Evolutionary conservation across 2,888 invertebrate species (phyloP).

Genomic region (Parnassius smintheus): DNA sequence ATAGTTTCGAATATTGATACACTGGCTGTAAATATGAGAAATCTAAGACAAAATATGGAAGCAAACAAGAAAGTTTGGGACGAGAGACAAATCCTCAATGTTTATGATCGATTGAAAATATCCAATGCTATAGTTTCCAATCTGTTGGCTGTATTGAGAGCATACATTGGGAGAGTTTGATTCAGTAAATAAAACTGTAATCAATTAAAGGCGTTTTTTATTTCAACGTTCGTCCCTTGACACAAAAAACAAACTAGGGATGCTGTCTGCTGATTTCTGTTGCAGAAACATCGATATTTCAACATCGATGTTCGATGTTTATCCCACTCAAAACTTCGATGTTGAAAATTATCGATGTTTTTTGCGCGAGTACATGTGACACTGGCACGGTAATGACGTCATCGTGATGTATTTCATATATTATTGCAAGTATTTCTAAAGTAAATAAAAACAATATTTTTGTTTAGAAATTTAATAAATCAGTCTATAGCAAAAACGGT

Average conservation of each 20-base stretch:
- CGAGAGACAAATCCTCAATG: slow-evolving; percentile 41
- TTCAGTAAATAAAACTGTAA: not conserved
- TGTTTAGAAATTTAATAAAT: slow-evolving; percentile 32
- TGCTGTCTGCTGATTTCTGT: too few relatives aligned
- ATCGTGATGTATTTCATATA: too few relatives aligned
- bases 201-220: too few relatives aligned
- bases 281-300: too few relatives aligned
- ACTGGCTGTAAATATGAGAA: slow-evolving; percentile 41
- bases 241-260: too few relatives aligned
- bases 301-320: too few relatives aligned
- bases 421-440: too few relatives aligned
- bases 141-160: slow-evolving; percentile 38
- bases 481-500: slow-evolving; percentile 33
- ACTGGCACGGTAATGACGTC: too few relatives aligned
- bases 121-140: slow-evolving; percentile 37
- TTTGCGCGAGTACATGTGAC: too few relatives aligned
- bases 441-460: not conserved
- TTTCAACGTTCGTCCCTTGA: too few relatives aligned
- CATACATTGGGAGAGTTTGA: slow-evolving; percentile 25
- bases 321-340: too few relatives aligned
- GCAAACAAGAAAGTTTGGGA: slow-evolving; percentile 36
- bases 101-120: slow-evolving; percentile 45
- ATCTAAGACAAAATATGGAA: slow-evolving; percentile 40
- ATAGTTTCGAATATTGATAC: slow-evolving; percentile 51
- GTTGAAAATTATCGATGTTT: too few relatives aligned